Evolutionary conservation across 2,888 invertebrate genomes (phyloP).

Genomic region (Galeruca laticollis): DNA sequence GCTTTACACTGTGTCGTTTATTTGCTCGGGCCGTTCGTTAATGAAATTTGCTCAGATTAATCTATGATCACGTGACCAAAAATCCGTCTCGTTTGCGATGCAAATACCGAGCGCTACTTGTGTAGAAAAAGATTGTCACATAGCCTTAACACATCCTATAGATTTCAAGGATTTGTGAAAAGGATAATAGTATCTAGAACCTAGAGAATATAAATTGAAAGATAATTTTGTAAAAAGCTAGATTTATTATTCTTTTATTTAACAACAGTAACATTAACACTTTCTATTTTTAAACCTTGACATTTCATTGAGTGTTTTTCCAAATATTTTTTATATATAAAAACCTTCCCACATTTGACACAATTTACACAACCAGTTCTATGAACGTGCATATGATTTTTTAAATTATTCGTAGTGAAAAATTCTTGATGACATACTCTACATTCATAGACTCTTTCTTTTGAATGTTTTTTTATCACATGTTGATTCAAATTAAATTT

Average conservation of each 20-base stretch:
- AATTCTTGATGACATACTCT: conserved; percentile 51
- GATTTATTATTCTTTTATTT: background rate
- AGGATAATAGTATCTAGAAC: too few species aligned
- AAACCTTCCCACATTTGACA: conserved; percentile 51
- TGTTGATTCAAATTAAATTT: conserved; percentile 50
- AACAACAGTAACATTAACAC: background rate
- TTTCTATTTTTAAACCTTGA: background rate
- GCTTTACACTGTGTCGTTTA: too few species aligned
- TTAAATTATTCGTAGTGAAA: conserved; percentile 47
- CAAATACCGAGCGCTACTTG: too few species aligned
- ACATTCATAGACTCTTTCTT: conserved; percentile 49
- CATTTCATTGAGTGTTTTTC: conserved; percentile 51
- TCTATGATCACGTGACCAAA: too few species aligned
- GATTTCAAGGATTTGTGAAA: too few species aligned
- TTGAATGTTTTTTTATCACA: conserved; percentile 47
- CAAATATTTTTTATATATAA: conserved; percentile 52
- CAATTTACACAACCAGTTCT: conserved; percentile 50
- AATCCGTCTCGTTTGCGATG: too few species aligned
- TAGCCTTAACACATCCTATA: too few species aligned
- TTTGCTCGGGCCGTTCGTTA: too few species aligned
- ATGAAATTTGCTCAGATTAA: too few species aligned
- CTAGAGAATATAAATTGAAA: too few species aligned
- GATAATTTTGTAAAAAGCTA: too few species aligned
- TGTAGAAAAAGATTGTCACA: too few species aligned
- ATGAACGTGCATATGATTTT: conserved; percentile 52